Evolutionary conservation across 30 jellyfish, hydroid and myxozoan genomes (phyloP).

Genomic region (Sanderia malayensis): DNA sequence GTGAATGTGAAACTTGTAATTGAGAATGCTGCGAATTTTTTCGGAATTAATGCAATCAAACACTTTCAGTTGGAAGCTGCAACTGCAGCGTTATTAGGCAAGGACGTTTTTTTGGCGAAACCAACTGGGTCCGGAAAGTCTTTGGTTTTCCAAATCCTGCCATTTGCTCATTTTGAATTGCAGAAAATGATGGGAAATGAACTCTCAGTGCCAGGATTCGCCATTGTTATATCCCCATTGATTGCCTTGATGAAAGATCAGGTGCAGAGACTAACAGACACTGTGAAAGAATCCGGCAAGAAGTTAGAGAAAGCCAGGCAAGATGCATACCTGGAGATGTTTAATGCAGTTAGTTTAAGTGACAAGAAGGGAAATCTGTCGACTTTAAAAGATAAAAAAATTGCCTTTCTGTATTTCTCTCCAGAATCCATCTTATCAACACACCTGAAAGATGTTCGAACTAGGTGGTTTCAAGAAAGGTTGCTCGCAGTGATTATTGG

Average conservation of each 20-base stretch:
- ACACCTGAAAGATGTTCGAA: constrained; percentile 21
- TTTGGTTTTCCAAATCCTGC: constrained; percentile 34
- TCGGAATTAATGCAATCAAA: constrained; percentile 15
- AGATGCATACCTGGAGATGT: constrained; percentile 24
- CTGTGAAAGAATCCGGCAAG: constrained; percentile 27
- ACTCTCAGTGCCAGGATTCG: constrained; percentile 43
- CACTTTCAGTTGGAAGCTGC: constrained; percentile 38
- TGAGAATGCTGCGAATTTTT: constrained; percentile 20
- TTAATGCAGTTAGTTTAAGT: constrained; percentile 23
- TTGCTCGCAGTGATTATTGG: constrained; percentile 17
- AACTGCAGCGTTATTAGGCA: constrained; percentile 40
- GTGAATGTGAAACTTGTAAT: constrained; percentile 8
- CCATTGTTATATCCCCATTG: constrained; percentile 33
- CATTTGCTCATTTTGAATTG: constrained; percentile 32
- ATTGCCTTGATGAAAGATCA: constrained; percentile 43
- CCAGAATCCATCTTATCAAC: constrained; percentile 28
- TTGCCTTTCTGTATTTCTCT: constrained; percentile 26
- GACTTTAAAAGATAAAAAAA: constrained; percentile 7
- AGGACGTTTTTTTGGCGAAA: constrained; percentile 41
- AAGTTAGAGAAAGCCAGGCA: constrained; percentile 8
- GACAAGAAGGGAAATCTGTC: constrained; percentile 37
- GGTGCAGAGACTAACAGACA: constrained; percentile 17
- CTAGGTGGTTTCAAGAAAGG: constrained; percentile 30
- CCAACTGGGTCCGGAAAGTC: constrained; percentile 55
- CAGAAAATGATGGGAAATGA: constrained; percentile 39